Base-by-base conservation (phyloP, 53 echinoderm and acorn worm genomes). In the Luidia sarsii region DNA sequence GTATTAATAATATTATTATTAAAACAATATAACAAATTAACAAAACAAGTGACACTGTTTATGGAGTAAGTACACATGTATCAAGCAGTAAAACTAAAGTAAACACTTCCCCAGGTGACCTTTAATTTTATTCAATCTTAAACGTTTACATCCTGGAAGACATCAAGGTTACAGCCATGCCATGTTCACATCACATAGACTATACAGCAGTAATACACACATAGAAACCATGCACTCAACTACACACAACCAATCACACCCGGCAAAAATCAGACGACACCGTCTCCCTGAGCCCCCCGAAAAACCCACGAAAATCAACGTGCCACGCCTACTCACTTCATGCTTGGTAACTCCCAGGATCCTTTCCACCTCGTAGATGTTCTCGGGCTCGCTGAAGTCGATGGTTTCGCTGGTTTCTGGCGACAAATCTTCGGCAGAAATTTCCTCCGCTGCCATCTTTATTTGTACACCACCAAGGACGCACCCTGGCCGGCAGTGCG, bases 341-440 rank as follows among this genome's bases (percentile, higher is more conserved):
- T 92, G 89, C 52, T 74, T 92, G 21, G 81, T 86, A 29, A 89
- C 82, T 14, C 92, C 93, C 15, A 93, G 68, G n/a, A 93, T 90
- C 83, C 79, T 93, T 33, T 83, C 81, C 65, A 93, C 90, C 45
- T 93, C 93, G 55, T 87, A 90, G 16, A 93, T 81, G 50, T 89
- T 68, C 23, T 90, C 90, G 19, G 80, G 79, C 1, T 27, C 80
- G 36, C 57, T 57, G 48, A 65, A 87, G 36, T 80, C 90, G 48
- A 48, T 14, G 7, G 53, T 57, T 83, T 83, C 89, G 57, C 75
- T 65, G n/a, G 27, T 64, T 71, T 84, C 84, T 50, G 84, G 64
- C 53, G 72, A 34, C 20, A 27, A 39, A 64, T 50, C 64, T 1
- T 49, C 61, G 48, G 60, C 83, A 48, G 60, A 48, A 28, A 60